phyloP scores from a whole-genome alignment of 1,140 invertebrate genomes.

The Musca vetustissima region DNA sequence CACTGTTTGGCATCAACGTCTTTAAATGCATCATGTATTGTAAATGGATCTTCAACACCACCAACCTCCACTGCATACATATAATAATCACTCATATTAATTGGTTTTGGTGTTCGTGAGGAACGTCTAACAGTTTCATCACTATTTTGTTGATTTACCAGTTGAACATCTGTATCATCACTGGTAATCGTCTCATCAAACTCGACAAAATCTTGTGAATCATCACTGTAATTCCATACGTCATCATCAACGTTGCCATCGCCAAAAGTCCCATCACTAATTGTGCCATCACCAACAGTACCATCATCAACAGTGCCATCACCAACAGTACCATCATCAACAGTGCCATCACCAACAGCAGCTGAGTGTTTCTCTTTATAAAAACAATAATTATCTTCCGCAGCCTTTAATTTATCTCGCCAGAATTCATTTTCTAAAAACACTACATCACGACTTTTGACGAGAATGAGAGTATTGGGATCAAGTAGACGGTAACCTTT shows the following conservation, averaged over 20 bases:
- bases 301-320: background rate
- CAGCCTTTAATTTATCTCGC: background rate
- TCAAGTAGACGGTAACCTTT: constrained; percentile 54
- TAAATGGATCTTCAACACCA: constrained; percentile 8
- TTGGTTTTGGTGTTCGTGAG: background rate
- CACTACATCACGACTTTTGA: constrained; percentile 40
- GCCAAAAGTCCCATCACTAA: no score
- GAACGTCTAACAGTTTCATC: background rate
- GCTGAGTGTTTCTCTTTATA: background rate
- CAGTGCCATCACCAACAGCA: background rate
- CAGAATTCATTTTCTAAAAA: constrained; percentile 39
- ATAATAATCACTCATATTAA: background rate
- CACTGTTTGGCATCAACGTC: constrained; percentile 26
- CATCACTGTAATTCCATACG: background rate
- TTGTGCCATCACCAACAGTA: background rate
- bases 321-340: background rate
- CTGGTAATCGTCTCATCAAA: constrained; percentile 1
- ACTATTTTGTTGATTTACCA: background rate
- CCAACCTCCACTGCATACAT: background rate
- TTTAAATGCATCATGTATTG: constrained; percentile 23
- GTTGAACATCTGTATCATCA: background rate
- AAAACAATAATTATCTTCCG: background rate
- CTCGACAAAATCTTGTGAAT: background rate
- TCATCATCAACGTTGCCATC: no score
- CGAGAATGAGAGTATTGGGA: constrained; percentile 35